A percentile compares a stretch with the other conserved stretches of the same genome.
Evolutionary conservation across 1,140 invertebrate species (phyloP).

Genomic region (Drosophila lacertosa): DNA sequence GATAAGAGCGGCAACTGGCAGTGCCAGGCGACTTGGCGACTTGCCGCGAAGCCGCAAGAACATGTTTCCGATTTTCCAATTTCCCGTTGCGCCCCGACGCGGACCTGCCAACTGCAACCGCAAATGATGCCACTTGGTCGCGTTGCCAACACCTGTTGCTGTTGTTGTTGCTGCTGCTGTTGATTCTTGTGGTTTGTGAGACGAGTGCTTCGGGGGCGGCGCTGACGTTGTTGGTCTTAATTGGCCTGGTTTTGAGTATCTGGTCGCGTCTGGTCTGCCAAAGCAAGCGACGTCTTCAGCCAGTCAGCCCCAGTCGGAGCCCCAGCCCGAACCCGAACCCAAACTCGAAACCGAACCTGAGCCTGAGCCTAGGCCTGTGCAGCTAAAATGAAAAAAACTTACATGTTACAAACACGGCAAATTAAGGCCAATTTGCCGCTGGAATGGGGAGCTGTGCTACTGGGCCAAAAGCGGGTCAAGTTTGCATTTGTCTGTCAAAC

Average conservation of each 20-base stretch:
- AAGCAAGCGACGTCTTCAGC: background rate
- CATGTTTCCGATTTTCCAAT: conserved; percentile 81
- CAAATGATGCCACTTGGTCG: conserved; percentile 71
- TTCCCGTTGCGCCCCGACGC: conserved; percentile 59
- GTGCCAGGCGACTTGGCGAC: conserved; percentile 13
- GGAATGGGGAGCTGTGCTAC: background rate
- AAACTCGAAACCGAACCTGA: no score
- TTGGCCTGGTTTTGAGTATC: conserved; percentile 40
- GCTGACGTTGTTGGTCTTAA: conserved; percentile 34
- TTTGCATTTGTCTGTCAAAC: conserved; percentile 56
- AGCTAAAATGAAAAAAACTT: conserved; percentile 22
- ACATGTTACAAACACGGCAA: background rate
- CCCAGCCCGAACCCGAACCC: no score
- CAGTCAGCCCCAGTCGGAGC: background rate
- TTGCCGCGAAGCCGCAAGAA: conserved; percentile 57
- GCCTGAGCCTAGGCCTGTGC: conserved; percentile 7
- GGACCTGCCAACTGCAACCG: conserved; percentile 48
- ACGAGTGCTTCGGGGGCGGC: background rate
- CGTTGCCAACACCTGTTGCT: conserved; percentile 55
- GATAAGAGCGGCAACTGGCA: conserved; percentile 51
- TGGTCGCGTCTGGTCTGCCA: conserved; percentile 5
- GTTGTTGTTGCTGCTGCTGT: background rate
- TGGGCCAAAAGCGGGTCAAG: conserved; percentile 62
- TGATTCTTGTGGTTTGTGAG: conserved; percentile 8
- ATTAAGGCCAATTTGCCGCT: conserved; percentile 15